Conservation (phyloP, 1,140 invertebrate genomes). For the Agrilus planipennis region DNA sequence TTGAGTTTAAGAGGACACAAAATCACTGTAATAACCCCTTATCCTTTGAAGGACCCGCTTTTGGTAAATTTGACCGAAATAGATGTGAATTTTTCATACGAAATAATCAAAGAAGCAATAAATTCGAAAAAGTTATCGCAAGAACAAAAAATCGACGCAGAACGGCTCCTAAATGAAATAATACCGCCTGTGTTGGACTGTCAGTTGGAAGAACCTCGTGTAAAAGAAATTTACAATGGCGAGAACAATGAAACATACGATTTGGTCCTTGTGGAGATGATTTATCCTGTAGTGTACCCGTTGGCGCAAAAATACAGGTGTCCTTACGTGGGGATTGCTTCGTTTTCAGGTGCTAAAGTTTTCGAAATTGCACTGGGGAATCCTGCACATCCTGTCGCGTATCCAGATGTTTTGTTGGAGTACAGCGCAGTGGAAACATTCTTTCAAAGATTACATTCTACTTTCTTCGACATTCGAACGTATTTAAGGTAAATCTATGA, state of each 20-base stretch:
- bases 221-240: slow-evolving; percentile 23
- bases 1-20: slow-evolving; percentile 29
- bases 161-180: slow-evolving; percentile 3
- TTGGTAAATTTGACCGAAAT: slow-evolving; percentile 26
- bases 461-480: no score
- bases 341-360: slow-evolving; percentile 3
- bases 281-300: slow-evolving; percentile 17
- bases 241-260: slow-evolving; percentile 21
- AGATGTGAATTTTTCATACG: slow-evolving; percentile 15
- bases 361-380: slow-evolving; percentile 27
- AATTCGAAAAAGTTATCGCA: slow-evolving; percentile 3
- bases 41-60: slow-evolving; percentile 22
- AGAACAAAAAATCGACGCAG: slow-evolving; percentile 1
- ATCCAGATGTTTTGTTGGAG: slow-evolving; percentile 31
- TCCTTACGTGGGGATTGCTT: slow-evolving; percentile 19
- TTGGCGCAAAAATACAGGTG: slow-evolving; percentile 16
- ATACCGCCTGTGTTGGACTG: slow-evolving; percentile 1
- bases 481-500: no score
- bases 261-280: slow-evolving; percentile 20
- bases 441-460: no score
- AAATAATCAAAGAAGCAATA: not conserved
- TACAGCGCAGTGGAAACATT: no score
- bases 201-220: slow-evolving; percentile 24
- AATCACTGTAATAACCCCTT: slow-evolving; percentile 29
- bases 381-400: slow-evolving; percentile 32